Evolutionary conservation across 1,140 invertebrate genomes (phyloP).

Genomic region (Marisa cornuarietis): DNA sequence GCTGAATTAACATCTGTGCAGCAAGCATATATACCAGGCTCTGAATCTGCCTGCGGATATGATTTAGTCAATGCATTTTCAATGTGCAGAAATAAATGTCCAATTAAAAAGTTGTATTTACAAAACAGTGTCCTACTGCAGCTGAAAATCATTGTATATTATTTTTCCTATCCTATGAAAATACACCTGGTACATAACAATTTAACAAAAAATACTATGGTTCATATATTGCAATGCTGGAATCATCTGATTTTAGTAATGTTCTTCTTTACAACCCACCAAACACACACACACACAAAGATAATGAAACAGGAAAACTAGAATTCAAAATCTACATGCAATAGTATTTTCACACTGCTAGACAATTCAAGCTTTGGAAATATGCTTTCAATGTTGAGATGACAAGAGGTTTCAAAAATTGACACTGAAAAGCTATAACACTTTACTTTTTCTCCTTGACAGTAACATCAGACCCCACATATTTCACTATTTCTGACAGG

Average conservation of each 20-base stretch:
- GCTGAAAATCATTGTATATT: background rate
- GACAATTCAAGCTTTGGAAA: no score
- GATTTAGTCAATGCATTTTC: background rate
- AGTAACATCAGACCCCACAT: background rate
- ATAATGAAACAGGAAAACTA: background rate
- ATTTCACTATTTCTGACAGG: background rate
- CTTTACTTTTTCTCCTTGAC: no score
- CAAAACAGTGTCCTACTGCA: background rate
- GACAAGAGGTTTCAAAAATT: no score
- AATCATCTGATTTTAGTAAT: no score
- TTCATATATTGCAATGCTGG: no score
- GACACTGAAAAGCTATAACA: no score
- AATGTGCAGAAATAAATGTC: background rate
- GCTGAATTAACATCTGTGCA: constrained; percentile 51
- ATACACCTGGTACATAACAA: no score
- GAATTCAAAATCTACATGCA: background rate
- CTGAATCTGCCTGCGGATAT: constrained; percentile 58
- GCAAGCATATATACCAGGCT: constrained; percentile 58
- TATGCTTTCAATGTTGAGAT: no score
- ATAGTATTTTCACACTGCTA: background rate
- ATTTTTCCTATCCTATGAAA: background rate
- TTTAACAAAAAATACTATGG: no score
- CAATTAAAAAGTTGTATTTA: no score
- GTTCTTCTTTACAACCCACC: background rate
- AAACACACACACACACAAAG: background rate